Conservation (phyloP, 2,113 vertebrate genomes). For the Thomomys bottae region DNA sequence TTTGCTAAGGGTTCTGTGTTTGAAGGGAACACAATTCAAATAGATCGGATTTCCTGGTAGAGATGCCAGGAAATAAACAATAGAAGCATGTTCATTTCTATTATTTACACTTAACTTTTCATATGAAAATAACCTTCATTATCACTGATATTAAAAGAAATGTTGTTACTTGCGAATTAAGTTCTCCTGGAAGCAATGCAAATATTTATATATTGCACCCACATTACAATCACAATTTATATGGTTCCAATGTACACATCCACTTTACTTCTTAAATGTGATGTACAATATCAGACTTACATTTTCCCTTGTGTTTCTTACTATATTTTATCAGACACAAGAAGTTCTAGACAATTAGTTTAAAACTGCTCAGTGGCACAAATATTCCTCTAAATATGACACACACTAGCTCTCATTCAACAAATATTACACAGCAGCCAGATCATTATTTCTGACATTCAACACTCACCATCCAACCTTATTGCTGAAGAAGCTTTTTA, state of each 20-base stretch:
- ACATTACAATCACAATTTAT: neutral
- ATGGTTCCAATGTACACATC: slow-evolving; percentile 30
- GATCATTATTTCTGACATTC: slow-evolving; percentile 73
- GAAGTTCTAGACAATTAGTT: slow-evolving; percentile 60
- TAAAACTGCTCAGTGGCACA: slow-evolving; percentile 65
- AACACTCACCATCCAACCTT: slow-evolving; percentile 45
- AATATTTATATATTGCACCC: neutral
- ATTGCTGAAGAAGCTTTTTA: slow-evolving; percentile 60
- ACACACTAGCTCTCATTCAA: slow-evolving; percentile 61
- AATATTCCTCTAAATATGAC: slow-evolving; percentile 64
- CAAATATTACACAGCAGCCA: slow-evolving; percentile 47
- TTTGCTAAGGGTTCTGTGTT: neutral
- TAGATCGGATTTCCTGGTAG: neutral
- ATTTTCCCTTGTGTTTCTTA: slow-evolving; percentile 45
- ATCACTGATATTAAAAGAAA: neutral
- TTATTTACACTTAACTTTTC: neutral
- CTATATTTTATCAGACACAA: slow-evolving; percentile 49
- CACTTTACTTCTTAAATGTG: slow-evolving; percentile 29
- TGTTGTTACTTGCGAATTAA: neutral
- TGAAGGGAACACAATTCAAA: neutral
- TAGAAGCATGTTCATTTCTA: neutral
- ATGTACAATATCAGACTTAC: slow-evolving; percentile 32
- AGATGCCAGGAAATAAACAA: neutral
- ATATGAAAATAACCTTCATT: slow-evolving; percentile 16
- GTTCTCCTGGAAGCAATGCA: neutral